These are phyloP conservation scores for Lacerta bilineata DNA, from an alignment of 2,797 vertebrate genomes.

Conservation along the genomic window DNA sequence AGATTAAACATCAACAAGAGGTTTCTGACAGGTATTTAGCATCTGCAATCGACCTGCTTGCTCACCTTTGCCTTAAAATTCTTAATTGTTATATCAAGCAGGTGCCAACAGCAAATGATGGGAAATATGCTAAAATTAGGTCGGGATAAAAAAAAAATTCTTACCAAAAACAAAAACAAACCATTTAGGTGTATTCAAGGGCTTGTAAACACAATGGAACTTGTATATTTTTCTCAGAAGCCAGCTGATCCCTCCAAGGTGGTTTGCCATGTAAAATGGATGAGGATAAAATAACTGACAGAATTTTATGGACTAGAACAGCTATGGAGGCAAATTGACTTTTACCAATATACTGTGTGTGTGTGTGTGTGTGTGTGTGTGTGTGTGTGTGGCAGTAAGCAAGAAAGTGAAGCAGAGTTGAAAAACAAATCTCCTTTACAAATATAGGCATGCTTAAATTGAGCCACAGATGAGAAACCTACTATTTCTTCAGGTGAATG, in stretches of 20 bases:
- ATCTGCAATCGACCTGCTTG: background rate
- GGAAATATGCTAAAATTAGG: background rate
- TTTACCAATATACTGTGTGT: background rate
- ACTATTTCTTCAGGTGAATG: constrained; percentile 32
- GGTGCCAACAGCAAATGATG: background rate
- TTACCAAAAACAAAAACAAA: background rate
- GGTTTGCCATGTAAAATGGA: background rate
- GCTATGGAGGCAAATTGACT: constrained; percentile 25
- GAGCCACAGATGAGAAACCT: constrained; percentile 29
- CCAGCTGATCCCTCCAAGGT: background rate
- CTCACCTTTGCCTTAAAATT: background rate
- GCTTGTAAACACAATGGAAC: background rate
- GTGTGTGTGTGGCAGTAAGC: constrained; percentile 34
- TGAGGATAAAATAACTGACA: background rate
- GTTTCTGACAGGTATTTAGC: background rate
- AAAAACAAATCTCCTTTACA: background rate
- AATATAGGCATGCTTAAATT: constrained; percentile 40
- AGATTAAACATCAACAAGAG: constrained; percentile 1
- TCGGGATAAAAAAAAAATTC: too few species aligned
- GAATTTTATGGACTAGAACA: constrained; percentile 22
- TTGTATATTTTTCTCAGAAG: background rate
- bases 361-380: constrained; percentile 29
- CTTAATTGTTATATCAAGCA: background rate
- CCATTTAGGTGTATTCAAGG: background rate
- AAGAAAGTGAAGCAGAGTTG: background rate